Conservation (phyloP, 2,888 invertebrate species). For the Drosophila robusta region DNA sequence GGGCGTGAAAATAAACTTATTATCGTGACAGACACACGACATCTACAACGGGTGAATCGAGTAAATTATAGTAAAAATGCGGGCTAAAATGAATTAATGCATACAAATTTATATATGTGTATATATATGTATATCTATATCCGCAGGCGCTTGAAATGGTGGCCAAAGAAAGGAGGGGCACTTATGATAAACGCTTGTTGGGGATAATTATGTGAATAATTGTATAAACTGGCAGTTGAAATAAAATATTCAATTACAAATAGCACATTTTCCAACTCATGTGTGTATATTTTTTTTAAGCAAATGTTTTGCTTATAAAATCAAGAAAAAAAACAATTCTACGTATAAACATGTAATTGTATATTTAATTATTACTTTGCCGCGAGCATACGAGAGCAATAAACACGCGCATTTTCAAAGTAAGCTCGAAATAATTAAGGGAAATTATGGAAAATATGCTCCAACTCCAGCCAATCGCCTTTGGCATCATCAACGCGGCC, state of each 20-base stretch:
- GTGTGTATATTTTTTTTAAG: not conserved
- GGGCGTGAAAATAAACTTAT: constrained; percentile 55
- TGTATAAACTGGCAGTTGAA: too few relatives aligned
- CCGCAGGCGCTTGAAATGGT: not conserved
- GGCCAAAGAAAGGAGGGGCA: too few relatives aligned
- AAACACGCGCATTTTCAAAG: constrained; percentile 26
- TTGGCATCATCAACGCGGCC: constrained; percentile 30
- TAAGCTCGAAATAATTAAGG: constrained; percentile 27
- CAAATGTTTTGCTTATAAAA: not conserved
- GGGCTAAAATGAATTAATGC: constrained; percentile 12
- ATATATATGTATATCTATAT: not conserved
- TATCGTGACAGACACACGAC: constrained; percentile 32
- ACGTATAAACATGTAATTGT: constrained; percentile 49
- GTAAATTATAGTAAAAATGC: constrained; percentile 34
- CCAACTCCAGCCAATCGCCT: constrained; percentile 18
- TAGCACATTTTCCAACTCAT: too few relatives aligned
- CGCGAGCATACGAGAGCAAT: constrained; percentile 42
- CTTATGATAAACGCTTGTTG: not conserved
- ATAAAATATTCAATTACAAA: too few relatives aligned
- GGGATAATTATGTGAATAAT: too few relatives aligned
- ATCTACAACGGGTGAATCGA: constrained; percentile 12
- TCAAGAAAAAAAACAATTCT: not conserved
- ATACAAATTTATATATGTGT: not conserved
- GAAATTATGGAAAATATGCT: constrained; percentile 36
- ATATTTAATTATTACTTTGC: constrained; percentile 8